phyloP scores from a whole-genome alignment of 2,888 invertebrate genomes.

The Sipha maydis region DNA sequence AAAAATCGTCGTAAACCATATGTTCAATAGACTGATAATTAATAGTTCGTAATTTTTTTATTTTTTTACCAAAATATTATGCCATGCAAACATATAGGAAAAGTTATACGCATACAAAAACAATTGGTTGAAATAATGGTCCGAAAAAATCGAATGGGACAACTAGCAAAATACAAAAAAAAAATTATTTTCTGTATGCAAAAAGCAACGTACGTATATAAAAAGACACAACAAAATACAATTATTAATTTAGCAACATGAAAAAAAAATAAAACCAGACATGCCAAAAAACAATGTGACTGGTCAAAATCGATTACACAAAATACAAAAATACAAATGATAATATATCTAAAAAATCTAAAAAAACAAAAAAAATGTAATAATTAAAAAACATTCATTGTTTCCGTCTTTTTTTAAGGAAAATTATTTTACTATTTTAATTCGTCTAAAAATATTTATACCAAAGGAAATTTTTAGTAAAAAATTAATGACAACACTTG shows the following conservation, averaged over 20 bases:
- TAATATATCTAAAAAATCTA: conserved; percentile 17
- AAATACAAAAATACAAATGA: conserved; percentile 51
- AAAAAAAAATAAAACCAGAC: conserved; percentile 53
- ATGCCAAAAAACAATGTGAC: conserved; percentile 52
- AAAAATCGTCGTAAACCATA: conserved; percentile 11
- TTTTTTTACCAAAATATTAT: conserved; percentile 32
- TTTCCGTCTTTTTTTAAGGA: background rate
- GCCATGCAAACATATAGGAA: conserved; percentile 25
- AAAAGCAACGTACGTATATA: conserved; percentile 44
- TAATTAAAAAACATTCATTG: conserved; percentile 38
- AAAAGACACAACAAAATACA: conserved; percentile 54
- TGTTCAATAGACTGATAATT: background rate
- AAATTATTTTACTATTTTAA: background rate
- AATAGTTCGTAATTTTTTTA: background rate
- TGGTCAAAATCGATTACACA: conserved; percentile 53
- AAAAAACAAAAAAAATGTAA: conserved; percentile 11
- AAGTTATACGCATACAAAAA: conserved; percentile 21
- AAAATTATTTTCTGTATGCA: conserved; percentile 25
- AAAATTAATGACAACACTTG: background rate
- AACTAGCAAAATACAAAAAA: conserved; percentile 63
- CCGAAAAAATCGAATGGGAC: conserved; percentile 51
- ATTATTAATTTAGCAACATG: conserved; percentile 42
- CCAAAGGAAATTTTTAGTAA: background rate
- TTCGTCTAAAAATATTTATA: background rate
- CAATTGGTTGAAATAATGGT: background rate